Evolutionary conservation across 2,113 vertebrate genomes (phyloP).

Genomic region (Eupsittula cactorum): DNA sequence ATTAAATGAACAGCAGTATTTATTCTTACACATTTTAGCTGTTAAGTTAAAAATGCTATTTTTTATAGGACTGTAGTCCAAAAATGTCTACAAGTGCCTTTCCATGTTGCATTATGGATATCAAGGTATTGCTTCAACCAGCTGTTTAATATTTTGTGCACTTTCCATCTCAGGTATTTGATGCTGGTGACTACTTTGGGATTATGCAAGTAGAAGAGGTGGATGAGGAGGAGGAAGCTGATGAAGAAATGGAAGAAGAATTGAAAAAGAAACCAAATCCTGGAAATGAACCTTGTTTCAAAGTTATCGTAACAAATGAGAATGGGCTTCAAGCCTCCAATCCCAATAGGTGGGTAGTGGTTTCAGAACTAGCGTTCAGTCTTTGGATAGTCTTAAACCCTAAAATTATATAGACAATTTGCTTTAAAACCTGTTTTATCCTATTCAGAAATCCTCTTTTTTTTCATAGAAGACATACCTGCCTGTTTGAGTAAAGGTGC

Average conservation of each 20-base stretch:
- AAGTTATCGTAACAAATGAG: conserved; percentile 89
- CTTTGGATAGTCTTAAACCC: background rate
- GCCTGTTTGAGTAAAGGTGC: background rate
- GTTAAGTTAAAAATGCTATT: background rate
- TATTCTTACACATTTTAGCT: background rate
- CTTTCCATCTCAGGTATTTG: conserved; percentile 82
- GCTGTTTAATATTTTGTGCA: background rate
- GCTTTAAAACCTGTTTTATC: background rate
- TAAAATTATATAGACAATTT: background rate
- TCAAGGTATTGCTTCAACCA: background rate
- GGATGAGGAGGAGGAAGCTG: conserved; percentile 62
- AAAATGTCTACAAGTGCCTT: background rate
- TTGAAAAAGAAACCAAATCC: conserved; percentile 67
- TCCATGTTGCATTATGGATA: background rate
- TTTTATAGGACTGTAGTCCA: background rate
- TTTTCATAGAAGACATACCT: background rate
- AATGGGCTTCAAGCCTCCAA: conserved; percentile 81
- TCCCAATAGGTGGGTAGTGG: conserved; percentile 79
- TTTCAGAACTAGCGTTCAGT: background rate
- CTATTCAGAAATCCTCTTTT: background rate
- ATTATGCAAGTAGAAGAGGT: conserved; percentile 87
- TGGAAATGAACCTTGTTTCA: conserved; percentile 70
- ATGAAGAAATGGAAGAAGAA: conserved; percentile 53
- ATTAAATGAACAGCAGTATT: background rate
- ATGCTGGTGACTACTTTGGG: conserved; percentile 94